phyloP scores from a whole-genome alignment of 92 coral and sea anemone genomes.

The Desmophyllum pertusum region DNA sequence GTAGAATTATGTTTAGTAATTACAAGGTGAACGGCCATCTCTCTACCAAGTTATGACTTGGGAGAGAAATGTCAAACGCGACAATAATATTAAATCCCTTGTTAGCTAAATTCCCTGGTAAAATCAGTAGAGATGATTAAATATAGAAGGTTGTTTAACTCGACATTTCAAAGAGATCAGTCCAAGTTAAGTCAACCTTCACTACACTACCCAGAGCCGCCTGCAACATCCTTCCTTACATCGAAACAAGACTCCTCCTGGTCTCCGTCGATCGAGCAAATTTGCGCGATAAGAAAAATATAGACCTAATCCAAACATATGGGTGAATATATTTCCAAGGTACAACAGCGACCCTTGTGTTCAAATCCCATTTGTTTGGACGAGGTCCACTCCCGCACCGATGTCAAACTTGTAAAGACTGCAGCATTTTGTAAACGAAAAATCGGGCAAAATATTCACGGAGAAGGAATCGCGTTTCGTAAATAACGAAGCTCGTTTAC shows the following conservation, averaged over 20 bases:
- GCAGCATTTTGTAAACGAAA: conserved; percentile 15
- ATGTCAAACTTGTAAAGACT: conserved; percentile 13
- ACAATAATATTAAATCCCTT: neutral
- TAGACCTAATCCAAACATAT: conserved; percentile 37
- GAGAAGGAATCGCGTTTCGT: conserved; percentile 26
- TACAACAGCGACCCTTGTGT: conserved; percentile 1
- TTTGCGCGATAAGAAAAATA: conserved; percentile 8
- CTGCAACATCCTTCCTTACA: neutral
- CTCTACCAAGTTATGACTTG: conserved; percentile 9
- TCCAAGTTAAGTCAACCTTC: conserved; percentile 8
- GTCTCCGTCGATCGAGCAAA: neutral
- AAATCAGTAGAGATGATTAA: neutral
- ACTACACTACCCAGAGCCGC: neutral
- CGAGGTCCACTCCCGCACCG: conserved; percentile 15
- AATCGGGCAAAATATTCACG: conserved; percentile 20
- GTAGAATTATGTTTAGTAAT: neutral
- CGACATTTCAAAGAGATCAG: neutral
- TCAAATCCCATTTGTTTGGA: conserved; percentile 49
- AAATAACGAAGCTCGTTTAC: conserved; percentile 40
- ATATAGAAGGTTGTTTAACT: neutral
- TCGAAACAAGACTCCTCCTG: conserved; percentile 25
- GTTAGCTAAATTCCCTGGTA: neutral
- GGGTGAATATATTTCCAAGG: conserved; percentile 13
- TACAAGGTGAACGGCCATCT: neutral
- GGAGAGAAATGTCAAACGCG: conserved; percentile 35